phyloP scores from a whole-genome alignment of 2,888 invertebrate genomes.

The Ferdinandea cuprea region DNA sequence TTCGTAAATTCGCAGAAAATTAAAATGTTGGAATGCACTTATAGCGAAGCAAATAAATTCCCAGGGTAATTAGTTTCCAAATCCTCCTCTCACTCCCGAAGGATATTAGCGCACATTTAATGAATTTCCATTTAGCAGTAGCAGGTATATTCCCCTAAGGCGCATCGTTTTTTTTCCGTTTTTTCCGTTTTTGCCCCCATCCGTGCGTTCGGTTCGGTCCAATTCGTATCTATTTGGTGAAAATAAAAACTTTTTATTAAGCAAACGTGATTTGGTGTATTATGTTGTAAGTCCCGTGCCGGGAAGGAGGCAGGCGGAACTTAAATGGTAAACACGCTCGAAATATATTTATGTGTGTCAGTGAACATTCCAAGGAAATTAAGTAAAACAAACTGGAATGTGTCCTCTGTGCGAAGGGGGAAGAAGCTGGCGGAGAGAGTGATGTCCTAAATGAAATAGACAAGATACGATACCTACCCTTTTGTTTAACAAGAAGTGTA shows the following conservation, averaged over 20 bases:
- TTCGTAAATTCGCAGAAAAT: slow-evolving; percentile 43
- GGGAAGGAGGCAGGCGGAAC: background rate
- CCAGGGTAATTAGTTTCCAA: slow-evolving; percentile 70
- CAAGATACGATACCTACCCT: background rate
- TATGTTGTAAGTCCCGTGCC: slow-evolving; percentile 14
- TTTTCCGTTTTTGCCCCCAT: too few relatives aligned
- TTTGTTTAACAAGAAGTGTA: background rate
- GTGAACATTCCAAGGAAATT: slow-evolving; percentile 22
- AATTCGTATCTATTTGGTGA: slow-evolving; percentile 45
- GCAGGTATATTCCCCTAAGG: background rate
- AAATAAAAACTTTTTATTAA: slow-evolving; percentile 70
- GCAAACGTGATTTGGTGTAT: slow-evolving; percentile 65
- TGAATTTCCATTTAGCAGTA: slow-evolving; percentile 65
- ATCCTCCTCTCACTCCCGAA: slow-evolving; percentile 2
- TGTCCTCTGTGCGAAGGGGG: background rate
- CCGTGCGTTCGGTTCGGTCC: slow-evolving; percentile 6
- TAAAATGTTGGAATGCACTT: slow-evolving; percentile 73
- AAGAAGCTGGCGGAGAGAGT: background rate
- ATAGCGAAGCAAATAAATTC: slow-evolving; percentile 66
- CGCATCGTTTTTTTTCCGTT: background rate
- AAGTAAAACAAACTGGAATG: slow-evolving; percentile 2
- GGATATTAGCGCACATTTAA: slow-evolving; percentile 40
- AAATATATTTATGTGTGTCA: slow-evolving; percentile 35
- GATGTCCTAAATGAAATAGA: slow-evolving; percentile 25
- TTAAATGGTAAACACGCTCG: slow-evolving; percentile 50